phyloP scores from a whole-genome alignment of 2,113 vertebrate species.

The Polypterus senegalus region DNA sequence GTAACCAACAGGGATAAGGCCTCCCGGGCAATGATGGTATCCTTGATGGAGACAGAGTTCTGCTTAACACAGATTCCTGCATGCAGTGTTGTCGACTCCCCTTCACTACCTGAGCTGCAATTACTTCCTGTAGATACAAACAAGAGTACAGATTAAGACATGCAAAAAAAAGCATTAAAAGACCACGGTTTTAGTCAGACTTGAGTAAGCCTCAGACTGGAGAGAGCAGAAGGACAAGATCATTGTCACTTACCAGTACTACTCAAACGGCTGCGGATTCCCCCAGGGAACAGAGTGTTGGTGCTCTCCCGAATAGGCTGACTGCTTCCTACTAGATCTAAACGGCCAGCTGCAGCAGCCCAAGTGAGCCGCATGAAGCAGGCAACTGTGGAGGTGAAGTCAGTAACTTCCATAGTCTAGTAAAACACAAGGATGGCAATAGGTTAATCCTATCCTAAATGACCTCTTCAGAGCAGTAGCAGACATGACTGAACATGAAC shows the following conservation, averaged over 20 bases:
- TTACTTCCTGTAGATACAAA: constrained; percentile 70
- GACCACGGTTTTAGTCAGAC: neutral
- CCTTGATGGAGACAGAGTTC: constrained; percentile 85
- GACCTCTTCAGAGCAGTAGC: too few relatives aligned
- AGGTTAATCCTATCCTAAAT: too few relatives aligned
- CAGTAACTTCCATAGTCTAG: constrained; percentile 92
- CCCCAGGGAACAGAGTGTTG: constrained; percentile 66
- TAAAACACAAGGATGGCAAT: constrained; percentile 17
- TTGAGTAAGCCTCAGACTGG: neutral
- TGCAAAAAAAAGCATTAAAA: constrained; percentile 6
- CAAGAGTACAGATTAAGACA: neutral
- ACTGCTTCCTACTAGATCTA: constrained; percentile 90
- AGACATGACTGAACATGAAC: too few relatives aligned
- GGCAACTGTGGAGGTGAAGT: constrained; percentile 91
- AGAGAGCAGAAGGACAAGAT: too few relatives aligned
- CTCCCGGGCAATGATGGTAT: constrained; percentile 87
- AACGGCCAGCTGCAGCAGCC: constrained; percentile 87
- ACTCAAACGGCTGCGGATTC: constrained; percentile 84
- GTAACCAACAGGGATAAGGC: constrained; percentile 90
- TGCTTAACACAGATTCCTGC: constrained; percentile 92
- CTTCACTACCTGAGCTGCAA: constrained; percentile 93
- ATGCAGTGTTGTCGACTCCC: constrained; percentile 73
- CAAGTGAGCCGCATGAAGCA: constrained; percentile 96
- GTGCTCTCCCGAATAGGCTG: constrained; percentile 91
- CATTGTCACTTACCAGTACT: constrained; percentile 70